Evolutionary conservation across 2,888 invertebrate genomes (phyloP).

Genomic region (Cosmopolites sordidus): DNA sequence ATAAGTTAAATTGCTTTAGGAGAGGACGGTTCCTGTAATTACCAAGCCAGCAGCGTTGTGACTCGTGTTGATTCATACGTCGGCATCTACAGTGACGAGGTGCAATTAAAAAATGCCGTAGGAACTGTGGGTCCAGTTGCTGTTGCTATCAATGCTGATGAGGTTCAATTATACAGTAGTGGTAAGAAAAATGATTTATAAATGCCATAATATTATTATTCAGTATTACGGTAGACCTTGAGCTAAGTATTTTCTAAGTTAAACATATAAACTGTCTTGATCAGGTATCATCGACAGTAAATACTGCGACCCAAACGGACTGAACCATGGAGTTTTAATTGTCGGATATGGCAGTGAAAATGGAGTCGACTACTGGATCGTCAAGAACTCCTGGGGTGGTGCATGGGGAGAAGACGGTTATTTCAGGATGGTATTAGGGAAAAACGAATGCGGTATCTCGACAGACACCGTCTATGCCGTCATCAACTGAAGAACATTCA

Average conservation of each 20-base stretch:
- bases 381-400: slow-evolving; percentile 19
- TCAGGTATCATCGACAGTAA: too few species aligned
- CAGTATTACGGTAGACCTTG: too few species aligned
- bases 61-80: too few species aligned
- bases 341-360: slow-evolving; percentile 19
- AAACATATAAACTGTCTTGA: too few species aligned
- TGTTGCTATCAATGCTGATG: slow-evolving; percentile 17
- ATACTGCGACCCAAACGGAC: slow-evolving; percentile 64
- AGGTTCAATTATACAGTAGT: slow-evolving; percentile 9
- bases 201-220: too few species aligned
- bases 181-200: too few species aligned
- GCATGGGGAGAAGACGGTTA: slow-evolving; percentile 17
- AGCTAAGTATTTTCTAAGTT: too few species aligned
- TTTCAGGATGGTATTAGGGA: slow-evolving; percentile 16
- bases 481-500: too few species aligned
- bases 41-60: too few species aligned
- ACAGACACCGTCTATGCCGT: slow-evolving; percentile 12
- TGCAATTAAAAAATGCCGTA: slow-evolving; percentile 9
- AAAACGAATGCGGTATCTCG: slow-evolving; percentile 19
- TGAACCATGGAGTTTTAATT: slow-evolving; percentile 43
- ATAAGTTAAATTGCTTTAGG: neutral
- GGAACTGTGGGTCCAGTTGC: slow-evolving; percentile 20
- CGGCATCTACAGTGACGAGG: too few species aligned
- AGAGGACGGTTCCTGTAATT: too few species aligned
- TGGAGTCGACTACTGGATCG: slow-evolving; percentile 18